Conservation (phyloP, 2,888 invertebrate species). For the Xanthia togata region DNA sequence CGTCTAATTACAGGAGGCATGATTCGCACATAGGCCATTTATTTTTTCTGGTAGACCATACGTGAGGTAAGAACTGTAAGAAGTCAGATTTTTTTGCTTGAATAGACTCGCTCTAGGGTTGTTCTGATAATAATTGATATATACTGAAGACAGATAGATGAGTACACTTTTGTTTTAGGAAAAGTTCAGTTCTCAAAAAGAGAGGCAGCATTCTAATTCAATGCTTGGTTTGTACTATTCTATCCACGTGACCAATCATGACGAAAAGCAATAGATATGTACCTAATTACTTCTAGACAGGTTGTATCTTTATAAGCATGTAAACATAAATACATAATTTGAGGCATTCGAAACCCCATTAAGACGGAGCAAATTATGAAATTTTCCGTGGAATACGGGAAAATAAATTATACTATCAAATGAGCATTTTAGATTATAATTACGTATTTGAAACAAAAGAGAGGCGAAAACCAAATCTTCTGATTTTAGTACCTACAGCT, state of each 20-base stretch:
- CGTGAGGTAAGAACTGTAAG: constrained; percentile 46
- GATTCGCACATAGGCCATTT: constrained; percentile 61
- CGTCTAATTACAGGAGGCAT: constrained; percentile 80
- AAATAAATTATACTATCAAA: constrained; percentile 29
- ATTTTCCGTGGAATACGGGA: constrained; percentile 5
- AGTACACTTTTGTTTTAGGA: not conserved
- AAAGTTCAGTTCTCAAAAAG: not conserved
- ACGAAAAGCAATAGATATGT: not conserved
- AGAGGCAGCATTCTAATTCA: not conserved
- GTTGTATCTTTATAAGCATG: not conserved
- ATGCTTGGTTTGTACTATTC: not conserved
- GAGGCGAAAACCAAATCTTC: constrained; percentile 12
- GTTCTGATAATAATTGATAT: not conserved
- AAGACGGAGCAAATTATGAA: constrained; percentile 13
- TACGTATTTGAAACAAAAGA: constrained; percentile 18
- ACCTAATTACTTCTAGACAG: not conserved
- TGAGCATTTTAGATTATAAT: constrained; percentile 1
- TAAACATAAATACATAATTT: not conserved
- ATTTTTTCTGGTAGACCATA: constrained; percentile 43
- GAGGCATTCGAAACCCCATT: not conserved
- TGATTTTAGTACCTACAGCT: not conserved
- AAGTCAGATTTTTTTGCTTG: constrained; percentile 42
- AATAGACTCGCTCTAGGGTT: not conserved
- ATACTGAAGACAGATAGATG: not conserved
- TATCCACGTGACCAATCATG: not conserved